phyloP scores from a whole-genome alignment of 2,888 invertebrate species.

The Drosophila subsilvestris region DNA sequence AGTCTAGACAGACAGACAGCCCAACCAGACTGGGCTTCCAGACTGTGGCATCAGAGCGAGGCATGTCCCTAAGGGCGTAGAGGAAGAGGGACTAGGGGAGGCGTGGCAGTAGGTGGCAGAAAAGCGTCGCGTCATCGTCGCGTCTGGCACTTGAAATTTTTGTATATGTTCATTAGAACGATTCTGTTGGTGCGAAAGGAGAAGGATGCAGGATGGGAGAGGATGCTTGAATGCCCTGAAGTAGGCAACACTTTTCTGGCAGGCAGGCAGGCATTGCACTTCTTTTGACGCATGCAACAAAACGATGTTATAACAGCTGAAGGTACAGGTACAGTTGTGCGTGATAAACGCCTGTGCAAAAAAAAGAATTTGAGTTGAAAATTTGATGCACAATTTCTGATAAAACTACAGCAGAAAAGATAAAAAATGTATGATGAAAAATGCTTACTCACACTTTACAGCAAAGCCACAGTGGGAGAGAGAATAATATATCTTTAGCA shows the following conservation, averaged over 20 bases:
- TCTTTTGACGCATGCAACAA: constrained; percentile 24
- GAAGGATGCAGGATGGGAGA: constrained; percentile 26
- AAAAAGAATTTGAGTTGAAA: neutral
- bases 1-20: constrained; percentile 66
- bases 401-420: neutral
- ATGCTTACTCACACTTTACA: too few species aligned
- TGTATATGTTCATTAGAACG: constrained; percentile 72
- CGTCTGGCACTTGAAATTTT: constrained; percentile 72
- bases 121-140: constrained; percentile 77
- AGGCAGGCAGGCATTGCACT: constrained; percentile 9
- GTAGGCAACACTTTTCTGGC: constrained; percentile 69
- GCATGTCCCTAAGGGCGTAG: constrained; percentile 25
- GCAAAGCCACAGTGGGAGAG: neutral
- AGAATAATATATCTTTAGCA: neutral
- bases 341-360: neutral
- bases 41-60: constrained; percentile 28
- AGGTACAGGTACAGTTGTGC: constrained; percentile 55
- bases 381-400: neutral
- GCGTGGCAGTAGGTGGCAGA: constrained; percentile 38
- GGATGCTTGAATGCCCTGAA: constrained; percentile 67
- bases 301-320: neutral
- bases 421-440: too few species aligned
- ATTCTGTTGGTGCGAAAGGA: constrained; percentile 36
- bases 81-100: constrained; percentile 16
- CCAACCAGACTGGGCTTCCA: constrained; percentile 43